Evolutionary conservation across 2,113 vertebrate genomes (phyloP).

Genomic region (Leuciscus idus): DNA sequence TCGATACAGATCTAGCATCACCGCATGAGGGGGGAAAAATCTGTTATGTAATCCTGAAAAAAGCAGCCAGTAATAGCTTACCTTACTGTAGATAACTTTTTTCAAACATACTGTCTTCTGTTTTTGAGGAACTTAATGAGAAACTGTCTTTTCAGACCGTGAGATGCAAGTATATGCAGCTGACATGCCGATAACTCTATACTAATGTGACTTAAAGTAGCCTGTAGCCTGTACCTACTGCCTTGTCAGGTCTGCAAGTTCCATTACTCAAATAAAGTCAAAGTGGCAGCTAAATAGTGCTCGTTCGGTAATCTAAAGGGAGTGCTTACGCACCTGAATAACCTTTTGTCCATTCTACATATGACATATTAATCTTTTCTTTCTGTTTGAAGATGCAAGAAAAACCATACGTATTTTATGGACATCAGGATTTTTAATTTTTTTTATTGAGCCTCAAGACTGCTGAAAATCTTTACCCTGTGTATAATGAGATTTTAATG

Average conservation of each 20-base stretch:
- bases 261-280: constrained; percentile 44
- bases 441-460: neutral
- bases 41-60: neutral
- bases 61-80: neutral
- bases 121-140: neutral
- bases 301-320: constrained; percentile 3
- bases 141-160: constrained; percentile 3
- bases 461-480: neutral
- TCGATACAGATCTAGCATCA: neutral
- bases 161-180: neutral
- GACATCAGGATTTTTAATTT: neutral
- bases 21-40: neutral
- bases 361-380: neutral
- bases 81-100: neutral
- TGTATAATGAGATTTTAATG: constrained; percentile 21
- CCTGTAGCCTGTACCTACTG: neutral
- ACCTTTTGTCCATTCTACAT: constrained; percentile 4
- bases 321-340: constrained; percentile 17
- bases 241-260: constrained; percentile 14
- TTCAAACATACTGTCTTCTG: neutral
- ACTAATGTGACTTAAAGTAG: constrained; percentile 32
- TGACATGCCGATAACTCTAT: constrained; percentile 9
- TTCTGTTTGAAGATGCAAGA: neutral
- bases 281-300: constrained; percentile 35
- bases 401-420: neutral